Evolutionary conservation across 2,888 invertebrate species (phyloP).

Genomic region (Tyria jacobaeae): DNA sequence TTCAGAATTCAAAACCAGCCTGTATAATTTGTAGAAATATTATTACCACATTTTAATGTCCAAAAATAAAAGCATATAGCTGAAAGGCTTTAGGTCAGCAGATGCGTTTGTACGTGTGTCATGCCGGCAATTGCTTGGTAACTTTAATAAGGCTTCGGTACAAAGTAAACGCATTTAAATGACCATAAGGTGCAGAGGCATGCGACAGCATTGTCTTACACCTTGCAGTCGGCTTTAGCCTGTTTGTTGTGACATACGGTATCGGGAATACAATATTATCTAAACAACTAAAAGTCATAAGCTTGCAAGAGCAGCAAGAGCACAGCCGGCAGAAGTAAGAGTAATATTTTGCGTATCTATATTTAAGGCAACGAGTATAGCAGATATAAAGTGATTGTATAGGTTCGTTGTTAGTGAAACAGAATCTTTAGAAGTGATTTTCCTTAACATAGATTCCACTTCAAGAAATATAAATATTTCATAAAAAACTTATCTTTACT

Average conservation of each 20-base stretch:
- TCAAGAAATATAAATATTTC: neutral
- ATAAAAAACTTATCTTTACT: constrained; percentile 7
- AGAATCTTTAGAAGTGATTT: no score
- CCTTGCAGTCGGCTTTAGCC: constrained; percentile 55
- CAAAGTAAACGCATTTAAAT: constrained; percentile 38
- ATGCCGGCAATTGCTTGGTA: constrained; percentile 45
- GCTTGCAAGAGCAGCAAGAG: neutral
- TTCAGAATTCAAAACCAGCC: neutral
- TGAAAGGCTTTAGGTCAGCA: constrained; percentile 29
- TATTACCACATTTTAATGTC: constrained; percentile 7
- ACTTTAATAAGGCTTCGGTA: constrained; percentile 67
- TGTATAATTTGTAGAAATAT: neutral
- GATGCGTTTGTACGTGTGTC: constrained; percentile 59
- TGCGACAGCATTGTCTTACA: constrained; percentile 70
- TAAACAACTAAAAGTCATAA: neutral
- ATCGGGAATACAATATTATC: constrained; percentile 18
- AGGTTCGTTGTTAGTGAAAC: no score
- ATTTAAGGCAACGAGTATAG: neutral
- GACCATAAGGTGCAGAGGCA: constrained; percentile 73
- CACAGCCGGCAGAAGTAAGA: neutral
- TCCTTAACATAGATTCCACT: no score
- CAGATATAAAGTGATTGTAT: no score
- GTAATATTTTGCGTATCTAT: neutral
- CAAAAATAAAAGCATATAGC: constrained; percentile 10
- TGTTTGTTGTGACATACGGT: constrained; percentile 50